Base-by-base conservation (phyloP, 2,113 vertebrate species). In the Petromus typicus region DNA sequence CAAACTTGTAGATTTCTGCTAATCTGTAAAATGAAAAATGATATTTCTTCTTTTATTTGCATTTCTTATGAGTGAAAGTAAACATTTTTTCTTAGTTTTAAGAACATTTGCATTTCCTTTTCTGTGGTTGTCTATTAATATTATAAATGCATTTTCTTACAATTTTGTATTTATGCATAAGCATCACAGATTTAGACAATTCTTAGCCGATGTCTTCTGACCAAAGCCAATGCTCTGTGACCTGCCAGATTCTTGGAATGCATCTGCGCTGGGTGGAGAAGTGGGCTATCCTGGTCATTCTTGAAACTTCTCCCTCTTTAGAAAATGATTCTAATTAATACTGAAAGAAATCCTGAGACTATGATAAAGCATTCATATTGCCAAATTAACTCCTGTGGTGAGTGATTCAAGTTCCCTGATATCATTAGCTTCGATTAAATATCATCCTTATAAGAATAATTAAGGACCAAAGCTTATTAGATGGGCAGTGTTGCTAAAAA, bases 401-500 rank as follows among this genome's bases (percentile, higher is more conserved):
- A 25, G 48, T 89, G 82, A 93, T 89, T 89, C 61, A 64, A 96
- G 91, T 91, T 95, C 59, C 82, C 20, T 89, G 67, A 94, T 89
- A 86, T 66, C 90, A 94, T 96, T 97, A 95, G 67, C 86, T 88
- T 95, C 34, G 14, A 96, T 97, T 97, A 95, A 97, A 94, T 86
- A 94, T 95, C 88, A 89, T 86, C 92, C 88, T 90, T 94, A 48
- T 94, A 95, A 95, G 95, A 95, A 92, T 90, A 96, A 73, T 97
- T 91, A 95, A 92, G 96, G 93, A 84, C 94, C 95, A 94, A 91
- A 86, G 64, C 86, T 90, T 94, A 81, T 93, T 91, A 86, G 81
- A 57, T 76, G 66, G 51, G 75, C 84, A 95, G 82, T 92, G 82
- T 95, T 86, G 87, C 59, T 89, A 27, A 66, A 51, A 66, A 83